A percentile compares a stretch with the other conserved stretches of the same genome.
These are phyloP conservation scores for Noctua fimbriata DNA, from an alignment of 2,888 invertebrate genomes.

Conservation along the genomic window DNA sequence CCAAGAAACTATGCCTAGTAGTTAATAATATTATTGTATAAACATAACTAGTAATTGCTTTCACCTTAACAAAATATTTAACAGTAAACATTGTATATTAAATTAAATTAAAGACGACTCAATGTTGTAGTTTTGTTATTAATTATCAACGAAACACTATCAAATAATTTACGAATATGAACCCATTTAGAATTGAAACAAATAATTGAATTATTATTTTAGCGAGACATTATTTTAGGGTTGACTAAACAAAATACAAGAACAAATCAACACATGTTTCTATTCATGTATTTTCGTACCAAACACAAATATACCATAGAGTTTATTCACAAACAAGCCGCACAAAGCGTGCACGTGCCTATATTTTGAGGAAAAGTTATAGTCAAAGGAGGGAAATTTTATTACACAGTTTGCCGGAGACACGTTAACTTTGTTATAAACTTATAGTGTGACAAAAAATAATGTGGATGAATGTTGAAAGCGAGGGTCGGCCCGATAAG, in stretches of 20 bases:
- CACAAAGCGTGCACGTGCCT: slow-evolving; percentile 45
- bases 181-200: not conserved
- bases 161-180: not conserved
- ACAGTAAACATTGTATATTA: slow-evolving; percentile 4
- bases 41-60: slow-evolving; percentile 30
- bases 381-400: slow-evolving; percentile 60
- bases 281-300: slow-evolving; percentile 10
- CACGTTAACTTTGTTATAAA: slow-evolving; percentile 67
- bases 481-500: slow-evolving; percentile 82
- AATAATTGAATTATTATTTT: slow-evolving; percentile 18
- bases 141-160: slow-evolving; percentile 12
- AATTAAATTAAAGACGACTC: slow-evolving; percentile 28
- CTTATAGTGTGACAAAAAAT: slow-evolving; percentile 78
- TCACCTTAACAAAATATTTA: slow-evolving; percentile 29
- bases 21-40: slow-evolving; percentile 16
- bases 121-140: slow-evolving; percentile 19
- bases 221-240: not conserved
- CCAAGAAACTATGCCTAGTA: not conserved
- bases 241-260: not conserved
- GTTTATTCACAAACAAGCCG: slow-evolving; percentile 54
- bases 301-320: slow-evolving; percentile 33
- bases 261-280: slow-evolving; percentile 8
- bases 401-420: slow-evolving; percentile 58
- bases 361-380: slow-evolving; percentile 58
- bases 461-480: slow-evolving; percentile 77